Evolutionary conservation across 2,888 invertebrate genomes (phyloP).

Genomic region (Euzophera pinguis): DNA sequence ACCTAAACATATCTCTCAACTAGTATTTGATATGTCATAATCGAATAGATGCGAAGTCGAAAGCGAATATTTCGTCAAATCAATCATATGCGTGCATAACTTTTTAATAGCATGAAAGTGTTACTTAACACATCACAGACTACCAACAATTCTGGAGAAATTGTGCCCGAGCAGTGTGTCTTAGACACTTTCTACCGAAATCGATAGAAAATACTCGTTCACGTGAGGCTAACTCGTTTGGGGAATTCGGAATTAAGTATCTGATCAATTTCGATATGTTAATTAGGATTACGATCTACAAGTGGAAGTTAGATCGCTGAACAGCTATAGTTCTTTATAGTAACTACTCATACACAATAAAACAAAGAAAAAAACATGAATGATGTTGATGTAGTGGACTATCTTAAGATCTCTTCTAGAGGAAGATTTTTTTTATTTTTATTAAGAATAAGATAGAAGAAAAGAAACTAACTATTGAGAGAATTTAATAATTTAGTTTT

Average conservation of each 20-base stretch:
- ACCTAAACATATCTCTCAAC: not conserved
- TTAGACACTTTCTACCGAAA: constrained; percentile 12
- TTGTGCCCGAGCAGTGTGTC: not conserved
- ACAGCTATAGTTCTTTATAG: too few species aligned
- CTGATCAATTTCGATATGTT: constrained; percentile 3
- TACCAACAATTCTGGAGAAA: constrained; percentile 7
- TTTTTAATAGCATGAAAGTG: constrained; percentile 35
- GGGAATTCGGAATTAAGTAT: constrained; percentile 2
- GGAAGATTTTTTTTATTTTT: too few species aligned
- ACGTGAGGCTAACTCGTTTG: constrained; percentile 1
- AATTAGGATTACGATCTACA: not conserved
- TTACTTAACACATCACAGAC: constrained; percentile 5
- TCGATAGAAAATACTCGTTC: constrained; percentile 11
- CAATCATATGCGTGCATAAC: constrained; percentile 37
- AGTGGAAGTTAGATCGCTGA: too few species aligned
- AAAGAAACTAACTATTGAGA: too few species aligned
- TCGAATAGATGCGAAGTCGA: not conserved
- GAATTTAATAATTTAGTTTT: too few species aligned
- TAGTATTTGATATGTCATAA: too few species aligned
- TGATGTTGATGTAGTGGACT: too few species aligned
- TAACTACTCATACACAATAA: too few species aligned
- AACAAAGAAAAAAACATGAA: too few species aligned
- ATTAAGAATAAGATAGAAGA: too few species aligned
- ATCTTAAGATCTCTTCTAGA: too few species aligned
- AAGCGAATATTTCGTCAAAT: constrained; percentile 6